A percentile compares a stretch with the other conserved stretches of the same genome.
phyloP scores from a whole-genome alignment of 2,888 invertebrate genomes.

The Myopa testacea region DNA sequence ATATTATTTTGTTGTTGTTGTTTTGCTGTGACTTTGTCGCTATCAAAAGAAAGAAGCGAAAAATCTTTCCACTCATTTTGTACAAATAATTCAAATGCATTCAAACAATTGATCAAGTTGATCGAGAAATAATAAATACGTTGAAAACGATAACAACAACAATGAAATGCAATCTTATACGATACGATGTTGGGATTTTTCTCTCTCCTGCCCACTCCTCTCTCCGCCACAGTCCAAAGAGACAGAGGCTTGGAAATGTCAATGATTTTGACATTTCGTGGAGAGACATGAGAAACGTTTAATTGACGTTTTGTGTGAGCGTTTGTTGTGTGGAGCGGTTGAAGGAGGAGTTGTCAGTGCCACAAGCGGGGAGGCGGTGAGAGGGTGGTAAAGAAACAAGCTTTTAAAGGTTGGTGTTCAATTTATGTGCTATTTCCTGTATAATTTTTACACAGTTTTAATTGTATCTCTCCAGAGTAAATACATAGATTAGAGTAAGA shows the following conservation, averaged over 20 bases:
- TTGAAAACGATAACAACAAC: neutral
- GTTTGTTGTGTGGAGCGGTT: too few species aligned
- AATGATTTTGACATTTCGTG: slow-evolving; percentile 59
- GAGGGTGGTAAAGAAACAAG: neutral
- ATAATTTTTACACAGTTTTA: slow-evolving; percentile 41
- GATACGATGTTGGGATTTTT: neutral
- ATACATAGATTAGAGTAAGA: too few species aligned
- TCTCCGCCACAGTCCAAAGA: neutral
- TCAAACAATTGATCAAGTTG: slow-evolving; percentile 56
- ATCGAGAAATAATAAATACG: slow-evolving; percentile 4
- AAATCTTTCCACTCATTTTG: neutral
- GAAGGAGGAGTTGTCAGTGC: neutral
- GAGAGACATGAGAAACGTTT: slow-evolving; percentile 57
- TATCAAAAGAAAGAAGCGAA: neutral
- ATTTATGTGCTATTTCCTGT: slow-evolving; percentile 18
- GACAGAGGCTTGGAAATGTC: slow-evolving; percentile 52
- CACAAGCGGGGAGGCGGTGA: neutral
- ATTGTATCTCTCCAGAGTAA: slow-evolving; percentile 34
- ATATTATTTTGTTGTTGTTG: too few species aligned
- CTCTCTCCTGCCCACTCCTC: neutral
- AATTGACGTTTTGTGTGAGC: slow-evolving; percentile 52
- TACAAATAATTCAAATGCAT: slow-evolving; percentile 57
- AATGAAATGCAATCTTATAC: neutral
- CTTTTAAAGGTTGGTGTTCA: neutral
- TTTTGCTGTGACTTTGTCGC: too few species aligned